phyloP scores from a whole-genome alignment of 2,113 vertebrate species.

The Struthidea cinerea region DNA sequence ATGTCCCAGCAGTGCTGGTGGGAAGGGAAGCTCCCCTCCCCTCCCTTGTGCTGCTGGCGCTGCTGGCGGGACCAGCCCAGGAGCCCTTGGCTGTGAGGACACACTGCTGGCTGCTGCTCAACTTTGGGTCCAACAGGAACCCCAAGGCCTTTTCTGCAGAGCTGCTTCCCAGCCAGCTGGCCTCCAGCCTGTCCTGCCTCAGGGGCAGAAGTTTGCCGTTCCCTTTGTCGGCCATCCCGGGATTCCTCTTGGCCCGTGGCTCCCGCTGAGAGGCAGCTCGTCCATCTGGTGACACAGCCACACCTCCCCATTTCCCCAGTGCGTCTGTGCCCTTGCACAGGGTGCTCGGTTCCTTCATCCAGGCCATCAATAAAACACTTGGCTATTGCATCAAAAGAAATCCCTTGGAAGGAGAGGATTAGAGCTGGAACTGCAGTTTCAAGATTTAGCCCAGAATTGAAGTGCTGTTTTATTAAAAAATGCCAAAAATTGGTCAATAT shows the following conservation, averaged over 20 bases:
- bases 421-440: not conserved
- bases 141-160: not conserved
- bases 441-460: not conserved
- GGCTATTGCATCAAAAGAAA: not conserved
- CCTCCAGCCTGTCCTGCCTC: not conserved
- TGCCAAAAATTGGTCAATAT: not conserved
- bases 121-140: not conserved
- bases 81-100: not conserved
- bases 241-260: not conserved
- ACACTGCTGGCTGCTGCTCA: not conserved
- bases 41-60: not conserved
- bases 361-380: not conserved
- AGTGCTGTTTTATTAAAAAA: not conserved
- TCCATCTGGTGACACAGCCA: not conserved
- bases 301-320: not conserved
- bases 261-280: not conserved
- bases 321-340: not conserved
- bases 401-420: not conserved
- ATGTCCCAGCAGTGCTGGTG: not conserved
- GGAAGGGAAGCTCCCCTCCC: not conserved
- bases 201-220: not conserved
- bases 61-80: not conserved
- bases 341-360: not conserved
- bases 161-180: not conserved
- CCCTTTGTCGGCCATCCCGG: not conserved